Evolutionary conservation across 2,113 vertebrate species (phyloP).

Genomic region (Nothocercus nigrocapillus): DNA sequence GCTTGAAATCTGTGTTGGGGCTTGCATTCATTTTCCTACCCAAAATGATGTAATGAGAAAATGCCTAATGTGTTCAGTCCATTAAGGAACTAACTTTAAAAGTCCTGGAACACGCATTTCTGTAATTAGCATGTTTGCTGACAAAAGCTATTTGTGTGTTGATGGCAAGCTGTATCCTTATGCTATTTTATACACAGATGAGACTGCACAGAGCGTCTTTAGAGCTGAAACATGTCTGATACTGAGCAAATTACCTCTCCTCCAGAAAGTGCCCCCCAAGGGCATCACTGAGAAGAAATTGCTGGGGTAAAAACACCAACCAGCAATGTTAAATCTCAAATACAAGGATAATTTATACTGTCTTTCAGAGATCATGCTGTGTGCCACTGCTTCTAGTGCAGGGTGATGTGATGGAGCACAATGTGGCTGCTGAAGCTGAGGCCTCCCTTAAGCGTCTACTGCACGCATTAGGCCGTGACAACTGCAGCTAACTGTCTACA

Average conservation of each 20-base stretch:
- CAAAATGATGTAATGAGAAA: conserved; percentile 65
- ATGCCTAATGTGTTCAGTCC: neutral
- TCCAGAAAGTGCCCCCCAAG: neutral
- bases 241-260: neutral
- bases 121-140: conserved; percentile 50
- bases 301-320: neutral
- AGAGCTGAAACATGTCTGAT: neutral
- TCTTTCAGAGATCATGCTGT: neutral
- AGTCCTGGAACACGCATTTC: neutral
- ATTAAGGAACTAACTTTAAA: neutral
- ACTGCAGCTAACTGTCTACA: neutral
- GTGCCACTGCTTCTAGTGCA: neutral
- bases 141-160: conserved; percentile 38
- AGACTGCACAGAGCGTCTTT: neutral
- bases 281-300: neutral
- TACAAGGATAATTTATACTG: neutral
- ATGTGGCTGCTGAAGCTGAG: neutral
- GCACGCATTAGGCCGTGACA: conserved; percentile 23
- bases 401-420: neutral
- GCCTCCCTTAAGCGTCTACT: neutral
- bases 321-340: neutral
- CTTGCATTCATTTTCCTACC: conserved; percentile 37
- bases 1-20: conserved; percentile 10
- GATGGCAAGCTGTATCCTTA: neutral
- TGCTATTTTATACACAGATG: neutral